Percentiles rank a stretch among this genome's conserved stretches.
Evolutionary conservation across 35 echinoderm and acorn worm species (phyloP).

Genomic region (Patiria miniata): DNA sequence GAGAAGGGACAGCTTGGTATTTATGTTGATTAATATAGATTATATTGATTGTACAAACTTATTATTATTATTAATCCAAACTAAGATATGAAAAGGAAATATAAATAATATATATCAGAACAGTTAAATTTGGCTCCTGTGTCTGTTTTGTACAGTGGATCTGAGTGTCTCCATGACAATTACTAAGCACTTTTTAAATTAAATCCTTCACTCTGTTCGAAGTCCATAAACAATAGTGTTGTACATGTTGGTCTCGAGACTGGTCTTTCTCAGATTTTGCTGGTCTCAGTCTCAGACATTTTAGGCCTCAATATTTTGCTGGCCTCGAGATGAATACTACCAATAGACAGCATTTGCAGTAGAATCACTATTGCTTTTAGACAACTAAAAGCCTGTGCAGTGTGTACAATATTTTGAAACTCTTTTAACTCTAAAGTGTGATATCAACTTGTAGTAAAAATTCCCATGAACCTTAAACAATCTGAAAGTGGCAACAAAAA

Average conservation of each 20-base stretch:
- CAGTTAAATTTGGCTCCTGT: background rate
- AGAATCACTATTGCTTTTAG: background rate
- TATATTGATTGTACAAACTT: background rate
- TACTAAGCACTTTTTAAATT: background rate
- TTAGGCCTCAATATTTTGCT: no score
- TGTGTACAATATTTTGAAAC: no score
- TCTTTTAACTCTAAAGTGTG: background rate
- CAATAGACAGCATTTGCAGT: background rate
- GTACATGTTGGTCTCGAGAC: no score
- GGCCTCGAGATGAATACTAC: background rate
- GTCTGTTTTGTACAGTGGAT: background rate
- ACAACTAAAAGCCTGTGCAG: background rate
- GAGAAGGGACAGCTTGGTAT: background rate
- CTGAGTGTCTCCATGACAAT: background rate
- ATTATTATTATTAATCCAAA: background rate
- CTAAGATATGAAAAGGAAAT: background rate
- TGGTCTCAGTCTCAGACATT: background rate
- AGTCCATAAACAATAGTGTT: no score
- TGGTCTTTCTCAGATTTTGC: background rate
- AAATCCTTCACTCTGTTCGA: background rate
- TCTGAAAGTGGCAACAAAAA: background rate
- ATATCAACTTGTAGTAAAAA: background rate
- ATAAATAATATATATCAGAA: background rate
- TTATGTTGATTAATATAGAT: background rate
- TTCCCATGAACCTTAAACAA: background rate